Base-by-base conservation (phyloP, 2,113 vertebrate genomes). In the Pseudonaja textilis region DNA sequence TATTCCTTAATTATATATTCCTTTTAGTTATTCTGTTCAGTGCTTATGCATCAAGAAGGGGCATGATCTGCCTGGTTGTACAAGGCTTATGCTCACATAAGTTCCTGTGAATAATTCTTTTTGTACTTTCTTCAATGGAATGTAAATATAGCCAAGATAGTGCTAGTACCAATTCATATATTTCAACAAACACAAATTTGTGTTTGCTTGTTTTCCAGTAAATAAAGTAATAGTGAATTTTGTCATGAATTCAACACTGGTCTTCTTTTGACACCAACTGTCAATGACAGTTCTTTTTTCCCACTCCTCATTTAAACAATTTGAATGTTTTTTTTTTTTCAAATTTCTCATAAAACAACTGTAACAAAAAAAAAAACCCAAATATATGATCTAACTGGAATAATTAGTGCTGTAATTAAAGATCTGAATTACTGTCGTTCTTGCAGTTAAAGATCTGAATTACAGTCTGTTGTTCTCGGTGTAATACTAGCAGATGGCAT, bases 401-500 rank as follows among this genome's bases (percentile, higher is more conserved):
- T 74, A 14, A 93, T 57, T 93, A 29, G 89, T 93, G 50, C 10
- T 39, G 74, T 42, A 95, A 96, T 96, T 95, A 94, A 45, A 91
- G 18, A 94, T 39, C 3, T 92, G 42, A 96, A 90, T 95, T 95
- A 91, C 87, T 92, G 47, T 23, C 94, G 89, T 96, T 94, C 34
- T 94, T 69, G 61, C 29, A 69, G 11, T 96, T 95, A 93, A 45
- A 90, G 11, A 94, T 39, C 3, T 92, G 52, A 96, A 89, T 95
- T 95, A 93, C 89, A 93, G n/a, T 89, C 87, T 92, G 45, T 23
- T 95, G 90, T 96, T 94, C 39, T 94, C 85, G 61, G 57, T 81
- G 47, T 61, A 86, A 92, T 81, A 56, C 12, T 88, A 96, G 94
- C 94, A 97, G 94, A 94, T 96, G 95, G 87, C 47, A 93, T 55